Evolutionary conservation across 2,113 vertebrate species (phyloP).

Genomic region (Apeltes quadracus): DNA sequence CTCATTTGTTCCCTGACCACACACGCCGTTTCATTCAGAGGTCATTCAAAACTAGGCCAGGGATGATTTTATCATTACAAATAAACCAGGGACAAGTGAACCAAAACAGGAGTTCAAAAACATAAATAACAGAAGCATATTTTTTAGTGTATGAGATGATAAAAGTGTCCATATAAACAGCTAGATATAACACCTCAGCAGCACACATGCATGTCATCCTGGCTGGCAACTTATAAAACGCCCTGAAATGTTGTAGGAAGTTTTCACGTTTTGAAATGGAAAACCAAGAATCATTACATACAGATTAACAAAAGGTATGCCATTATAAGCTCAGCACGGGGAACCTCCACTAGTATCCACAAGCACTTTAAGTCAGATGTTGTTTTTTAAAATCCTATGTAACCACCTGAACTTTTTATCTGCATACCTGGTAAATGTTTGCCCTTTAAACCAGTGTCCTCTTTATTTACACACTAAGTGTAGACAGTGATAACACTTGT

Average conservation of each 20-base stretch:
- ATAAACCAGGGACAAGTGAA: constrained; percentile 53
- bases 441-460: constrained; percentile 14
- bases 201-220: neutral
- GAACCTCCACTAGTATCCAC: neutral
- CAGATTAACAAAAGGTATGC: neutral
- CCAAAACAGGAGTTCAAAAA: constrained; percentile 26
- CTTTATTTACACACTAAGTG: constrained; percentile 28
- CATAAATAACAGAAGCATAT: constrained; percentile 18
- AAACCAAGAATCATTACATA: neutral
- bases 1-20: constrained; percentile 49
- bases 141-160: neutral
- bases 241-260: neutral
- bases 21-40: constrained; percentile 59
- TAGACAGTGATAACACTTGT: constrained; percentile 4
- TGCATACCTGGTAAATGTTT: constrained; percentile 4
- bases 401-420: neutral
- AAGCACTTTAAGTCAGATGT: neutral
- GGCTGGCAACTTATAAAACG: neutral
- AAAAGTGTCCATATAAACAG: constrained; percentile 1
- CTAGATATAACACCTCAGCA: neutral
- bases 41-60: constrained; percentile 75
- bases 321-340: neutral
- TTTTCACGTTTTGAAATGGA: neutral
- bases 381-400: no score
- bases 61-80: constrained; percentile 75